A percentile compares a stretch with the other conserved stretches of the same genome.
phyloP scores from a whole-genome alignment of 2,797 vertebrate species.

The Percopsis omiscomaycus region DNA sequence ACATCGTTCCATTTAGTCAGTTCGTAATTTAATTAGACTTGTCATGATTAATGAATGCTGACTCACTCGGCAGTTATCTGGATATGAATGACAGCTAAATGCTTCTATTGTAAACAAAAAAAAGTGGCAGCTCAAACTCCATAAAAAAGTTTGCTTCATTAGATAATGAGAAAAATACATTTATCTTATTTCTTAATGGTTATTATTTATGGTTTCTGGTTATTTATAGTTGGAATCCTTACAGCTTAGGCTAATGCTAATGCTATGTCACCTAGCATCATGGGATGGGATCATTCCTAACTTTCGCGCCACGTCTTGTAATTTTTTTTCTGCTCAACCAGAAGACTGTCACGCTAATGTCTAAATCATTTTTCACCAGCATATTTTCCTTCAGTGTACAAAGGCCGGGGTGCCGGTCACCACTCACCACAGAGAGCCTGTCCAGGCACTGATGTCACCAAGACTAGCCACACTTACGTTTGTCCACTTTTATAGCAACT shows the following conservation, averaged over 20 bases:
- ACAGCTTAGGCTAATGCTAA: background rate
- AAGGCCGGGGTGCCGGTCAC: conserved; percentile 54
- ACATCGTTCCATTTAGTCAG: background rate
- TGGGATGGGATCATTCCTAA: too few species aligned
- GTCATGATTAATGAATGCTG: conserved; percentile 1
- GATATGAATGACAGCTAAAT: background rate
- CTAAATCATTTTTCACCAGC: conserved; percentile 1
- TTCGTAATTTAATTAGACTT: too few species aligned
- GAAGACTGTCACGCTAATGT: too few species aligned
- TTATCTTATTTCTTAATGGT: too few species aligned
- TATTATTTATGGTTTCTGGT: too few species aligned
- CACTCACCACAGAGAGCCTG: conserved; percentile 59
- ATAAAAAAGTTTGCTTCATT: background rate
- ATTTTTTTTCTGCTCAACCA: too few species aligned
- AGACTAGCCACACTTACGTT: conserved; percentile 51
- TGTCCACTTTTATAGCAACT: conserved; percentile 44
- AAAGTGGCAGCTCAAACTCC: background rate
- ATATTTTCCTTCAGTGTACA: conserved; percentile 50
- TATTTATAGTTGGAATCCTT: background rate
- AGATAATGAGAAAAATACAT: background rate
- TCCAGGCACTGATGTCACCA: conserved; percentile 65
- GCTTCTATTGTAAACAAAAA: background rate
- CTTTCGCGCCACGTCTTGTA: too few species aligned
- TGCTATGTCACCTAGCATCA: background rate
- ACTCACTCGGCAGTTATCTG: background rate